Evolutionary conservation across 1,140 invertebrate species (phyloP), one percentile per base, ranked within the genome.

Genomic region (Scaptomyza montana): DNA sequence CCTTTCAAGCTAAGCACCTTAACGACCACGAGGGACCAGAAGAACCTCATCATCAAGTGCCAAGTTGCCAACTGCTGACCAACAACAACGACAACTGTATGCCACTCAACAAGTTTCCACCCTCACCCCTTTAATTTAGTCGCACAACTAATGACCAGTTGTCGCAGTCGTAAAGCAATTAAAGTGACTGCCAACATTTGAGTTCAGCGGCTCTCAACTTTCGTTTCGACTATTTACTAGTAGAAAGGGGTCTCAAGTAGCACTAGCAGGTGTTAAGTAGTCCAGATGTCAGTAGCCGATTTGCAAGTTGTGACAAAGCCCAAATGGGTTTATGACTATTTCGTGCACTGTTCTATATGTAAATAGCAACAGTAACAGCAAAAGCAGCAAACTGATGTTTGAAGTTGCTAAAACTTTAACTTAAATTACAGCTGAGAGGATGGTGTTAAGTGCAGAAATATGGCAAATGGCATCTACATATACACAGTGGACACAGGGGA

Each of bases 1-100:
- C 78, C 78, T 77, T 78, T 77, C 53, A 46, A 57, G 54, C 74
- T 81, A 87, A 87, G 82, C 82, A 87, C 82, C 82, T 89, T 87
- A 87, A 89, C 82, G 79, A 87, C 75, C 41, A 43, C 5, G 49
- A 21, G 41, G 6, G n/a, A 21, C 3, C 39, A 25, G 21, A 10
- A 28, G 56, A 47, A 46, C 43, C 56, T 46, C 8, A 36, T 36
- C 39, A 45, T 57, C 39, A 45, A 57, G 39, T 57, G 55, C 21
- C 21, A 25, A 25, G 39, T 16, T 46, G 55, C 39, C 55, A 57
- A 57, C 39, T 16, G 55, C 39, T 59, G 56, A 47, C 56, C 69
- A 71, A 9, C 8, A 36, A 3, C 33, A 36, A 36, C 33, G 9
- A 36, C 33, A 9, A 53, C 68, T 59, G 60, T 39, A 41, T 25